Evolutionary conservation across 2,888 invertebrate species (phyloP), one percentile per base, ranked within the genome.

Genomic region (Tinea semifulvella): DNA sequence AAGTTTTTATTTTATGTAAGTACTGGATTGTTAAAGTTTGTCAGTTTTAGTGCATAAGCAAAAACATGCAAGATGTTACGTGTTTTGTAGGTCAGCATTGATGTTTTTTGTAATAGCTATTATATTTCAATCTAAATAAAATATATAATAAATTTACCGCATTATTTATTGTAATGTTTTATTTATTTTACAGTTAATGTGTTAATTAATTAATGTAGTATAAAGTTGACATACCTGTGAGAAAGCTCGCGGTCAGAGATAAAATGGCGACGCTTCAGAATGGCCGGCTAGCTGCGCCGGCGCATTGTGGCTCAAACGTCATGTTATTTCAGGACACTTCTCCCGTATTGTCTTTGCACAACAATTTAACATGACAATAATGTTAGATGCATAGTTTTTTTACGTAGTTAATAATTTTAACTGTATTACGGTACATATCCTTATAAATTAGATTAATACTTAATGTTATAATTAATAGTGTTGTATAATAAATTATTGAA

Each of bases 261-360:
- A 79, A 80, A 79, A 80, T 79, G 80, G 80, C 80, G 77, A 65
- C 76, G 68, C 63, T n/a, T n/a, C n/a, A n/a, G n/a, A n/a, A 64
- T 63, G 68, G 57, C 57, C 61, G 53, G 47, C 44, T 65, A 68
- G 25, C 68, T 60, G 74, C 75, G 71, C 73, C 52, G 61, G 72
- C 67, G 61, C 63, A 53, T 50, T 53, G 51, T 51, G 52, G 53
- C 52, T 73, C 72, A 73, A 71, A 71, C 72, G 70, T 66, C 63
- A 65, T 71, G 76, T 79, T 80, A 80, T 80, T 80, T 80, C 80
- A 80, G 80, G 80, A 79, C 70, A 68, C 69, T 79, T 80, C 80
- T 80, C 80, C 79, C 77, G 75, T 40, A 14, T 40, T 40, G 40
- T 40, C 20, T 22, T 22, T 20, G n/a, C 22, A 22, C 20, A 40